Evolutionary conservation across 2,888 invertebrate species (phyloP).

Genomic region (Linnaemya tessellans): DNA sequence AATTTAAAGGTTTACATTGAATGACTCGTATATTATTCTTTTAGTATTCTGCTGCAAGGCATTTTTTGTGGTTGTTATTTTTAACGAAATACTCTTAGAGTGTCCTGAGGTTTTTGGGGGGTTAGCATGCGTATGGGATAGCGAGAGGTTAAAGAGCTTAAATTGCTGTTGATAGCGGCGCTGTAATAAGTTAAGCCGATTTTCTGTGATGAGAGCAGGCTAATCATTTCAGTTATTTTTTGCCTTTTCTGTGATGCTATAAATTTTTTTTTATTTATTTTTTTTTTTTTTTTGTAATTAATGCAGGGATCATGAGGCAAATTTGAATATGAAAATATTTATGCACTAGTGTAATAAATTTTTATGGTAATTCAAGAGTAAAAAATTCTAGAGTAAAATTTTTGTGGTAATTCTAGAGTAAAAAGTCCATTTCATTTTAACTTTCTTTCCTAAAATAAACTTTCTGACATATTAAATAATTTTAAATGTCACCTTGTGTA

Average conservation of each 20-base stretch:
- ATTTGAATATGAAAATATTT: too few relatives aligned
- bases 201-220: constrained; percentile 30
- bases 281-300: too few relatives aligned
- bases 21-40: neutral
- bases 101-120: neutral
- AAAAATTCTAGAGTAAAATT: too few relatives aligned
- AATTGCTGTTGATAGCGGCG: constrained; percentile 53
- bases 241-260: constrained; percentile 17
- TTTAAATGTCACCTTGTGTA: too few relatives aligned
- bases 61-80: constrained; percentile 39
- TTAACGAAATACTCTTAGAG: neutral
- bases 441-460: too few relatives aligned
- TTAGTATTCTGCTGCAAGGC: neutral
- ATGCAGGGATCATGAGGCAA: too few relatives aligned
- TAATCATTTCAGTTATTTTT: constrained; percentile 1
- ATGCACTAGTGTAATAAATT: too few relatives aligned
- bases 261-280: too few relatives aligned
- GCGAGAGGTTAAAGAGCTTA: constrained; percentile 22
- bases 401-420: too few relatives aligned
- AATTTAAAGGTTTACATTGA: constrained; percentile 5
- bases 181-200: constrained; percentile 49
- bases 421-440: too few relatives aligned
- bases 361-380: too few relatives aligned
- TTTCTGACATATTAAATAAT: too few relatives aligned
- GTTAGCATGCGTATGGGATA: neutral